Base-by-base conservation (phyloP, 2,797 vertebrate species). In the Basileuterus tristriatus region DNA sequence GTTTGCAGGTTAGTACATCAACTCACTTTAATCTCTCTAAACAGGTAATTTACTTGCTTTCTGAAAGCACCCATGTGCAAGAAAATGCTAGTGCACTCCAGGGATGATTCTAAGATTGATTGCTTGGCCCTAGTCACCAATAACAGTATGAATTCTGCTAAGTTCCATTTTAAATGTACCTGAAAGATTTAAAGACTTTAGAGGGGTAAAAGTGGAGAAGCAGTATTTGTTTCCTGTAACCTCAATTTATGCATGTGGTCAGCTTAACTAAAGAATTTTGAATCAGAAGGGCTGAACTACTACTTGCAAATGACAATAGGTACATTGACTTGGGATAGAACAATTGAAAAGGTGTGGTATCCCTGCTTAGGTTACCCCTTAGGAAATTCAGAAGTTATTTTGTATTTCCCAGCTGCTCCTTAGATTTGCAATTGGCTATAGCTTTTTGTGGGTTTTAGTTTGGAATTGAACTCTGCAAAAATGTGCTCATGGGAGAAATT, bases 41-140 rank as follows among this genome's bases (percentile, higher is more conserved):
- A 93, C 90, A 94, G 92, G 94, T 96, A 95, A 97, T 97, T 96
- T 97, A 93, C 91, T 95, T 69, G 72, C 96, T 95, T 95, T 97
- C 79, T 64, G 83, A 93, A 96, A 95, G 94, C 93, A 95, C 94
- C 95, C 92, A 94, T 83, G 90, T 97, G 95, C 96, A 94, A 88
- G 94, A 64, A 89, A 97, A 97, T 70, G 53, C 91, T 94, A 97
- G 72, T 76, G 83, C 88, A 93, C 95, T 96, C 96, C 78, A 89
- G 96, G 93, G 92, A 96, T 94, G 94, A 94, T 94, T 96, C 95
- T 34, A 76, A 96, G 94, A 96, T 81, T 80, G 96, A 97, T 95
- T 84, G 87, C 74, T 93, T 49, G 37, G 77, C 91, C 94, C 74
- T 79, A 95, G 83, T 89, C 94, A 82, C 89, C 16, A 3, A 32